Evolutionary conservation across 2,797 vertebrate species (phyloP).

Genomic region (Glyptemys insculpta): DNA sequence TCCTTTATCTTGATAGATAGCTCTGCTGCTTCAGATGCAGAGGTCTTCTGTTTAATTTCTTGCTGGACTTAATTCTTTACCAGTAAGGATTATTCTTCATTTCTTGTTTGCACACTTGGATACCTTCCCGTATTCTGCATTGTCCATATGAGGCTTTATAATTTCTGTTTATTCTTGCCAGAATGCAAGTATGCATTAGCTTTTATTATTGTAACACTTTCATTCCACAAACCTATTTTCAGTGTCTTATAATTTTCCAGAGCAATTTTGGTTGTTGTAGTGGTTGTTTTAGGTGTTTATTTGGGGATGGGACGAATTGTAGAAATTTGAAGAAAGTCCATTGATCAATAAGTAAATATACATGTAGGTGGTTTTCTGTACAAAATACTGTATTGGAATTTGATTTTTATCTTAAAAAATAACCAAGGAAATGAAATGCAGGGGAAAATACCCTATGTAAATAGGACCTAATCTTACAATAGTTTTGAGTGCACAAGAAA

Average conservation of each 20-base stretch:
- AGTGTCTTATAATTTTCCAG: background rate
- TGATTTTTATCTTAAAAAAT: background rate
- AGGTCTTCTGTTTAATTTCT: fast-evolving
- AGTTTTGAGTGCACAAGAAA: background rate
- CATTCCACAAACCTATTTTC: background rate
- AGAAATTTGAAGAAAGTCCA: background rate
- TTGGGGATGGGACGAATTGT: fast-evolving
- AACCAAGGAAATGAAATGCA: background rate
- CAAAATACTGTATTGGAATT: background rate
- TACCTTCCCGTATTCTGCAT: background rate
- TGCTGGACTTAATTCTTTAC: fast-evolving
- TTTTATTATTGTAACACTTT: background rate
- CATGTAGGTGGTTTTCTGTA: background rate
- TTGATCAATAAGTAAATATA: background rate
- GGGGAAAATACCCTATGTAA: background rate
- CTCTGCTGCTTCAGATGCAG: background rate
- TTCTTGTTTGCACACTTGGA: background rate
- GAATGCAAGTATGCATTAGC: background rate
- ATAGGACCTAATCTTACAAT: background rate
- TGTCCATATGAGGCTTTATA: too few species aligned
- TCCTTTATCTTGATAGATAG: background rate
- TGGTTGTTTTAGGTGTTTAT: background rate
- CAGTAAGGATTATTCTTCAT: fast-evolving
- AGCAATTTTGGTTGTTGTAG: background rate
- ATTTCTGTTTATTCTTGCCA: background rate